Evolutionary conservation across 2,888 invertebrate genomes (phyloP), one percentile per base, ranked within the genome.

Genomic region (Atethmia centrago): DNA sequence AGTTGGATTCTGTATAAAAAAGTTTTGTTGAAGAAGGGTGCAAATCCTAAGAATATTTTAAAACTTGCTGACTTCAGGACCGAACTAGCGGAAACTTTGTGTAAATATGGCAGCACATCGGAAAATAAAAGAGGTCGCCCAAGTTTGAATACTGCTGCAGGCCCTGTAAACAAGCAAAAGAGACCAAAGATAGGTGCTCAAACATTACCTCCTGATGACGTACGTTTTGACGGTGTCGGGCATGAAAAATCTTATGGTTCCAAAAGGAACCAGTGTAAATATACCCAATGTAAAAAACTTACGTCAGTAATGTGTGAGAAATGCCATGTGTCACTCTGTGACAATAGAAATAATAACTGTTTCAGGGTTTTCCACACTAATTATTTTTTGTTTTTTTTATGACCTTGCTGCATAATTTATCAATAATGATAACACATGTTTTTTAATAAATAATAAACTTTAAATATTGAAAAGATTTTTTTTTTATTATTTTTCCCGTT

Each of bases 241-340:
- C 72, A 67, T 72, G 71, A 72, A 58, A 84, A 84, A 79, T 72
- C 75, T 3, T 85, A 85, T 74, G 73, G 73, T 59, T 53, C 72
- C n/a, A 70, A 72, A 67, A 72, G 31, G 36, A 72, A 61, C 53
- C 67, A 72, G 72, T 72, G 61, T 68, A 68, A 68, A 72, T 72
- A 72, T 61, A 51, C 64, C 10, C 45, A 71, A 5, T 64, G 71
- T 40, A 71, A 64, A 71, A 64, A 56, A 64, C 47, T 47, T 47
- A 64, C 56, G 21, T 65, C 56, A 67, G 56, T 58, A 0, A 55
- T 71, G 63, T 64, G 70, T 62, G 51, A 31, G 21, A 62, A 70
- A 62, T 69, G 69, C 1, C 3, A 0, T 56, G 42, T 67, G 3
- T 56, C 67, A 45, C 56, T 56, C 56, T 56, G 67, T 69, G 61